Evolutionary conservation across 2,797 vertebrate genomes (phyloP).

Genomic region (Psittacula echo): DNA sequence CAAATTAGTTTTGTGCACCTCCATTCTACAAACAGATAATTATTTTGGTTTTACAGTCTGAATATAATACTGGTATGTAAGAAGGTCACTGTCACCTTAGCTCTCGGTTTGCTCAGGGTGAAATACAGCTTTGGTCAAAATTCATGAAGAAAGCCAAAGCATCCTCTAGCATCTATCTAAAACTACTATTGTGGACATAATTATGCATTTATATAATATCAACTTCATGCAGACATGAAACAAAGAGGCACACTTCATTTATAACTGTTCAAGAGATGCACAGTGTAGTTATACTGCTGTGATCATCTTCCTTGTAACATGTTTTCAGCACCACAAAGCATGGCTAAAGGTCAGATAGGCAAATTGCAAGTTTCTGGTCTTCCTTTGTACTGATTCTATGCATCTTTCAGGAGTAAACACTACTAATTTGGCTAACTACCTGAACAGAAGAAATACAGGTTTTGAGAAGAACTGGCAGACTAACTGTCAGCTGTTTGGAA

Average conservation of each 20-base stretch:
- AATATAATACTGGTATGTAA: background rate
- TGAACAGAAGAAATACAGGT: background rate
- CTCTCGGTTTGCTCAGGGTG: background rate
- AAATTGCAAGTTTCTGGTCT: background rate
- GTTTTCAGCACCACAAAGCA: background rate
- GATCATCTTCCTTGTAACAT: background rate
- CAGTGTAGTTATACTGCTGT: background rate
- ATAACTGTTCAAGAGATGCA: background rate
- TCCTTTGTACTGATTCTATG: background rate
- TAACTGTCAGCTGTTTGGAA: slow-evolving; percentile 1
- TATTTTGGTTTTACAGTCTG: background rate
- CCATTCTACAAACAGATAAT: background rate
- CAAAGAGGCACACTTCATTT: background rate
- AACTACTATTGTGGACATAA: background rate
- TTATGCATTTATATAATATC: background rate
- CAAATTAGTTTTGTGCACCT: background rate
- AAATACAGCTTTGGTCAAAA: background rate
- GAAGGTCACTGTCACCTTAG: background rate
- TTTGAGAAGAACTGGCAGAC: background rate
- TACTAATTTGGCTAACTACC: background rate
- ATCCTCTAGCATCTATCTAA: background rate
- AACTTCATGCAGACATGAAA: background rate
- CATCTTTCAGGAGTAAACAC: background rate
- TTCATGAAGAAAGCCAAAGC: background rate
- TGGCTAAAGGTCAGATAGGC: background rate